These are phyloP conservation scores for Calliopum simillimum DNA, from an alignment of 2,888 invertebrate genomes.

Conservation along the genomic window DNA sequence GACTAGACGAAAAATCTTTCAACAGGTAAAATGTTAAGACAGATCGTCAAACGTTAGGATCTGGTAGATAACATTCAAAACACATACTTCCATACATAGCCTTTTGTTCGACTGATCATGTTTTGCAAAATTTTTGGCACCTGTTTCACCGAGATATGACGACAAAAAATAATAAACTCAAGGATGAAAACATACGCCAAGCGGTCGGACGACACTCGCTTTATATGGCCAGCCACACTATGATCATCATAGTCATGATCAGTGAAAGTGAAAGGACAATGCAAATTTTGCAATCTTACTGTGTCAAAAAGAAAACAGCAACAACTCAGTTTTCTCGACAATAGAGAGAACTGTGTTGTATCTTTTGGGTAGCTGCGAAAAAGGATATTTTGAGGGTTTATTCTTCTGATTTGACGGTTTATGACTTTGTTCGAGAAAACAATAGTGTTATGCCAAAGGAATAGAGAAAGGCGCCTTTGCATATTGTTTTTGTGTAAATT, in stretches of 20 bases:
- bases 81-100: no score
- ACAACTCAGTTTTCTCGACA: no score
- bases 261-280: slow-evolving; percentile 19
- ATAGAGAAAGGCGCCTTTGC: no score
- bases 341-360: no score
- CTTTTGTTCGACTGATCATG: slow-evolving; percentile 50
- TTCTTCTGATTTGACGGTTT: slow-evolving; percentile 57
- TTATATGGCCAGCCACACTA: not conserved
- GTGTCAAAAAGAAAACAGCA: no score
- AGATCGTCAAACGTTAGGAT: no score
- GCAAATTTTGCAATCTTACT: no score
- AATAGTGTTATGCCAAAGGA: not conserved
- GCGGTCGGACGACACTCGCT: not conserved
- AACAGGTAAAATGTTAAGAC: no score
- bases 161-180: not conserved
- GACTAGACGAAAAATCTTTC: no score
- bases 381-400: slow-evolving; percentile 55
- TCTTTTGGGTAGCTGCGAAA: slow-evolving; percentile 45
- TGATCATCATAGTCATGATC: not conserved
- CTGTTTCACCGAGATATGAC: slow-evolving; percentile 44
- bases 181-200: not conserved
- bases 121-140: slow-evolving; percentile 53
- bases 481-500: no score
- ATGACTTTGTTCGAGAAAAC: slow-evolving; percentile 52
- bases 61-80: no score